These are phyloP conservation scores for Eidolon helvum DNA, from an alignment of 2,113 vertebrate genomes.

Conservation along the genomic window DNA sequence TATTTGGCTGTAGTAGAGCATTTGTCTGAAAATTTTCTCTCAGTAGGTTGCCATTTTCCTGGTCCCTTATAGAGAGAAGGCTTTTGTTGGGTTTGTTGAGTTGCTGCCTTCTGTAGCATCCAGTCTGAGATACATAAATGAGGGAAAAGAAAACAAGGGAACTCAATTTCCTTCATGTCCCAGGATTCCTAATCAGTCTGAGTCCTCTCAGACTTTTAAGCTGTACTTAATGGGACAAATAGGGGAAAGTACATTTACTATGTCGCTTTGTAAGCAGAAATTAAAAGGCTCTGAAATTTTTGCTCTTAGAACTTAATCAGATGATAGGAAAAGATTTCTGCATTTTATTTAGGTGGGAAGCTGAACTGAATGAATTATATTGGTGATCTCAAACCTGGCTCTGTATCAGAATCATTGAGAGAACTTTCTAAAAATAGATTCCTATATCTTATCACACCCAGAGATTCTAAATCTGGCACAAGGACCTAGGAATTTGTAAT, in stretches of 20 bases:
- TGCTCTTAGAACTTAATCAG: neutral
- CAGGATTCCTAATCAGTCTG: neutral
- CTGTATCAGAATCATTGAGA: neutral
- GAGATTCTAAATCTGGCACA: neutral
- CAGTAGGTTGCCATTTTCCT: neutral
- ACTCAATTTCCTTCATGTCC: neutral
- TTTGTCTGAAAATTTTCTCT: neutral
- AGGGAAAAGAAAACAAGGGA: neutral
- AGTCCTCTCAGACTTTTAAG: neutral
- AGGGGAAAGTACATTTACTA: neutral
- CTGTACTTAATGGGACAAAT: neutral
- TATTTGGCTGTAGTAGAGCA: neutral
- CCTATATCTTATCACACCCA: neutral
- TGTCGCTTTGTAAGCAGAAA: neutral
- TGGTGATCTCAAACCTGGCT: neutral
- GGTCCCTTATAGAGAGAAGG: neutral
- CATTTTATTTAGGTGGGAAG: neutral
- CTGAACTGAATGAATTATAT: neutral
- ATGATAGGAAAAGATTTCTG: neutral
- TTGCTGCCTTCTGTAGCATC: neutral
- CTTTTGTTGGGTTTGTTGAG: neutral
- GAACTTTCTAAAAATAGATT: constrained; percentile 7
- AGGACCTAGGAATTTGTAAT: neutral
- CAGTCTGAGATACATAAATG: neutral
- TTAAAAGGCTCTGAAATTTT: constrained; percentile 24